Evolutionary conservation across 2,797 vertebrate genomes (phyloP), one percentile per base, ranked within the genome.

Genomic region (Sarcoramphus papa): DNA sequence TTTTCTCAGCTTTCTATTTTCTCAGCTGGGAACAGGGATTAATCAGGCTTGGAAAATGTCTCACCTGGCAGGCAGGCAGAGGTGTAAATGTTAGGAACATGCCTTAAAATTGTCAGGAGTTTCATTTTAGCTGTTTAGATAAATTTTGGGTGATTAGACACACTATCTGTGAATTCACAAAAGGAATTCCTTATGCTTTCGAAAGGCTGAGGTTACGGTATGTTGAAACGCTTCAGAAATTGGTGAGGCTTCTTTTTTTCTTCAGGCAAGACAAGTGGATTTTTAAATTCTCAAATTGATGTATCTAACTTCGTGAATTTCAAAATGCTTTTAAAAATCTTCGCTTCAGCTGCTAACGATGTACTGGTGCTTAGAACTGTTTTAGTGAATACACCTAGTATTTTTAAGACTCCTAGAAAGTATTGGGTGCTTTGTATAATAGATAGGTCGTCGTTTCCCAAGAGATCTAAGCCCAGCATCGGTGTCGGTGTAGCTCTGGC

Each of bases 361-460:
- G 11, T 23, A 8, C 28, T 56, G 20, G 13, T 88, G 59, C 35
- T 47, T 41, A n/a, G 33, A 43, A 33, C 2, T 50, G 6, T 74
- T 80, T 48, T 62, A n/a, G 24, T 65, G 12, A 59, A 24, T 31
- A 20, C 7, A 24, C 45, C 57, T 0, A 21, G 3, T 37, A 5
- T 18, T 88, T 91, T 87, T 37, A 43, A 48, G 25, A 43, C 7
- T 73, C 6, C 12, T 63, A 9, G 59, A 45, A 63, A 63, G 28
- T 41, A 20, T 2, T n/a, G 17, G 7, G 9, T 45, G 8, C 31
- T 93, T 82, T 82, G 18, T 57, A 2, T 45, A 23, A 72, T 11
- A 3, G 4, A 3, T 35, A 15, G n/a, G 25, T 56, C 0, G 0
- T 27, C 0, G 1, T 64, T 89, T 75, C 30, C 24, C 24, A 12